Percentiles rank a stretch among this genome's conserved stretches.
Conservation (phyloP, 1,140 invertebrate species). For the Notospermus geniculatus region DNA sequence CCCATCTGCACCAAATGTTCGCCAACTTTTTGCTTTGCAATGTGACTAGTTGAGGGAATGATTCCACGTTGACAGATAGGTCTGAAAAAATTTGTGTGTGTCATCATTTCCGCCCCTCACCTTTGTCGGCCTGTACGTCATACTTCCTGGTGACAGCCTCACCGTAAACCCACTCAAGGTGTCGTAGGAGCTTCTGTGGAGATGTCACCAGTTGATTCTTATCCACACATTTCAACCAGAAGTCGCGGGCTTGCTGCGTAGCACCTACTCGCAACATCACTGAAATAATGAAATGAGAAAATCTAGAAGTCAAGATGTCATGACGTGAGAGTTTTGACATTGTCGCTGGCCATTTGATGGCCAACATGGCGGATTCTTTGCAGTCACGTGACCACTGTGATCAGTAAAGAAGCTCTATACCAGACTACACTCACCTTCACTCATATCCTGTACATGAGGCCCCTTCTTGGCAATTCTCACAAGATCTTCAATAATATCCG, state of each 20-base stretch:
- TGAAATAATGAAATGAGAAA: no score
- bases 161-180: conserved; percentile 47
- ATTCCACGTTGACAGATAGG: no score
- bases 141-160: conserved; percentile 39
- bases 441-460: conserved; percentile 22
- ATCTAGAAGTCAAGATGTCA: no score
- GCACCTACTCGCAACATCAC: conserved; percentile 29
- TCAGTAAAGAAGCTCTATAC: no score
- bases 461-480: conserved; percentile 46
- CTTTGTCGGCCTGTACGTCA: conserved; percentile 38
- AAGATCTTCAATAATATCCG: conserved; percentile 52
- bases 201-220: conserved; percentile 39
- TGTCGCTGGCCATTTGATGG: no score
- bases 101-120: conserved; percentile 20
- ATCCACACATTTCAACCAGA: conserved; percentile 52
- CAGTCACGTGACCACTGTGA: no score
- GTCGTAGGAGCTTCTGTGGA: conserved; percentile 39
- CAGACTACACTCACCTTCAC: conserved; percentile 11
- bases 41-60: no score
- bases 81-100: no score
- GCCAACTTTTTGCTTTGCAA: no score
- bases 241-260: conserved; percentile 44
- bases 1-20: no score
- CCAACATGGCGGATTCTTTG: no score
- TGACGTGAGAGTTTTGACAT: no score